Conservation (phyloP, 1,140 invertebrate genomes). For the Zophobas morio region DNA sequence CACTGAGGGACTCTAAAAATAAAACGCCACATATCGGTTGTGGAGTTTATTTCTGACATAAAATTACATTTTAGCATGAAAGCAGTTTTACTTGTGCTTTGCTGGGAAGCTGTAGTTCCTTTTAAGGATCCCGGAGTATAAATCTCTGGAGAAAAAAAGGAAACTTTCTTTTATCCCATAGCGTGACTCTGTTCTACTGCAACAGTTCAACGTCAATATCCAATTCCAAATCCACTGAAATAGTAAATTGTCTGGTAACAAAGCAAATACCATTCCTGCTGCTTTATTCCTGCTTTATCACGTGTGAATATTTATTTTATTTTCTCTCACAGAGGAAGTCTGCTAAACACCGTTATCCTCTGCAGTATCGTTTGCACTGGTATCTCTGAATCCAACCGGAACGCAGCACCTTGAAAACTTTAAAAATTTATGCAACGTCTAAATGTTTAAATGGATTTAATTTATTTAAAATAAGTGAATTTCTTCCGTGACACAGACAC, state of each 20-base stretch:
- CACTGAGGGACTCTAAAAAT: too few species aligned
- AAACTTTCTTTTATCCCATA: neutral
- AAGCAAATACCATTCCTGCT: neutral
- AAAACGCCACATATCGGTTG: too few species aligned
- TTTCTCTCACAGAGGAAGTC: conserved; percentile 8
- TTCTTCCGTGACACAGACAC: too few species aligned
- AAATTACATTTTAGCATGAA: neutral
- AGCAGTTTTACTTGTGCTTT: too few species aligned
- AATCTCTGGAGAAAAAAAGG: neutral
- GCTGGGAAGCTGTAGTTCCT: too few species aligned
- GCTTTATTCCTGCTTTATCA: neutral
- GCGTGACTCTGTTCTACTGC: neutral
- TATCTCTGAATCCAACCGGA: conserved; percentile 24
- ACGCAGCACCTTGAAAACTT: conserved; percentile 11
- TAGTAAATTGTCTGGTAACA: neutral
- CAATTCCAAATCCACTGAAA: neutral
- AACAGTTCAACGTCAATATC: neutral
- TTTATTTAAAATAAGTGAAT: too few species aligned
- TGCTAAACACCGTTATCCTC: conserved; percentile 22
- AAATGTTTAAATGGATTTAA: too few species aligned
- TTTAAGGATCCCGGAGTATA: too few species aligned
- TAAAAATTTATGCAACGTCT: neutral
- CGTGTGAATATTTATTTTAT: conserved; percentile 29
- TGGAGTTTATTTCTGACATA: too few species aligned
- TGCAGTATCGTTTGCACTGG: conserved; percentile 24